A percentile compares a stretch with the other conserved stretches of the same genome.
Evolutionary conservation across 1,140 invertebrate species (phyloP).

Genomic region (Cepaea nemoralis): DNA sequence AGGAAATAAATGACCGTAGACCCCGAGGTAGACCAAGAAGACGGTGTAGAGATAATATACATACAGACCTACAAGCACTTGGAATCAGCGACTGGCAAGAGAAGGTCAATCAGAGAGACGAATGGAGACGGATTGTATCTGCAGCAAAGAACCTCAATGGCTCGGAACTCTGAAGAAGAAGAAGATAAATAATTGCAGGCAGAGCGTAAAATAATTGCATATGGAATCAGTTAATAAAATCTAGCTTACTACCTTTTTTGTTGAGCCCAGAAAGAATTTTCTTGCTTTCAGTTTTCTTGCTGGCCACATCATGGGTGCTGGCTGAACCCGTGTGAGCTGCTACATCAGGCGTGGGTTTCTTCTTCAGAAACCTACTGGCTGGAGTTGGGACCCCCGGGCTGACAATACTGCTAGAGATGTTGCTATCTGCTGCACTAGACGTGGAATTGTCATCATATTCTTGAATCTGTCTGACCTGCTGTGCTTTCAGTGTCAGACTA

Average conservation of each 20-base stretch:
- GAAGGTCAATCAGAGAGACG: no score
- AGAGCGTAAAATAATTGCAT: no score
- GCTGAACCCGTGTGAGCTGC: neutral
- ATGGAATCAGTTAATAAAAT: no score
- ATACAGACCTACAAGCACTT: no score
- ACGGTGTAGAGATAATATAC: no score
- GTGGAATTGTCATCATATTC: constrained; percentile 59
- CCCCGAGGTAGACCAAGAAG: no score
- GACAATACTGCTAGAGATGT: constrained; percentile 27
- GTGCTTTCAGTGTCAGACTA: constrained; percentile 56
- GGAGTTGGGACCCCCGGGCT: constrained; percentile 32
- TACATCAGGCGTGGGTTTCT: constrained; percentile 42
- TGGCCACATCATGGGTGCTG: neutral
- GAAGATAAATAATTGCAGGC: no score
- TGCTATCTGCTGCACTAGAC: constrained; percentile 51
- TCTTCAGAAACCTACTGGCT: constrained; percentile 59
- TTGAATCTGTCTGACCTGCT: constrained; percentile 55
- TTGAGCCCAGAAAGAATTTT: neutral
- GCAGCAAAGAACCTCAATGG: no score
- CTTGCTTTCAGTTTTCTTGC: neutral
- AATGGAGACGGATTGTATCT: no score
- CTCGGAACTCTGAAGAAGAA: no score
- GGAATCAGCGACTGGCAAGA: no score
- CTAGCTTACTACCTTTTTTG: neutral
- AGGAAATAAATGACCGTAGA: no score